Conservation (phyloP, 2,797 vertebrate genomes). For the Balearica regulorum region DNA sequence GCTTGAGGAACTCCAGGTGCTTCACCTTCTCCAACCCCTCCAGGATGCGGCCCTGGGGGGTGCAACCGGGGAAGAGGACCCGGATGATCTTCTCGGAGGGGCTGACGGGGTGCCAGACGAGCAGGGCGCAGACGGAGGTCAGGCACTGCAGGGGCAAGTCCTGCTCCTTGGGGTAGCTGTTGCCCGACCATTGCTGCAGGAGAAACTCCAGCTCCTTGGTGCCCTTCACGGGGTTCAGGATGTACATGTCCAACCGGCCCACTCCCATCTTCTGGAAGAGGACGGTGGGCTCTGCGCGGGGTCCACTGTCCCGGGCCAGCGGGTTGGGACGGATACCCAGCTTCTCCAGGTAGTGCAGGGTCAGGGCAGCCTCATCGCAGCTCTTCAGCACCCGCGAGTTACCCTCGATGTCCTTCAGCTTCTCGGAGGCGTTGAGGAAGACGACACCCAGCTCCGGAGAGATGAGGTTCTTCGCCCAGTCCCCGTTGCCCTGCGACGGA, state of each 20-base stretch:
- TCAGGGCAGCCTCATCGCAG: slow-evolving; percentile 79
- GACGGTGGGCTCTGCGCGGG: slow-evolving; percentile 79
- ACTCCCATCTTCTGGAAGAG: slow-evolving; percentile 97
- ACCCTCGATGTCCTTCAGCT: slow-evolving; percentile 58
- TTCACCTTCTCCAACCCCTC: slow-evolving; percentile 88
- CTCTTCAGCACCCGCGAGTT: slow-evolving; percentile 75
- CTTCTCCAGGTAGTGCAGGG: slow-evolving; percentile 77
- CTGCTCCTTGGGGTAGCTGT: slow-evolving; percentile 32
- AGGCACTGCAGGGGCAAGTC: slow-evolving; percentile 76
- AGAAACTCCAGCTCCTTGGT: slow-evolving; percentile 82
- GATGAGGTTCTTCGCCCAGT: slow-evolving; percentile 83
- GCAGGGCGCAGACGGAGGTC: slow-evolving; percentile 84
- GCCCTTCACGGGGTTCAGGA: slow-evolving; percentile 86
- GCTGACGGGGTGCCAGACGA: slow-evolving; percentile 90
- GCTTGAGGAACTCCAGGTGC: slow-evolving; percentile 86
- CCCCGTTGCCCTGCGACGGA: slow-evolving; percentile 50
- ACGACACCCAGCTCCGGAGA: slow-evolving; percentile 90
- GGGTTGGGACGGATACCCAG: slow-evolving; percentile 79
- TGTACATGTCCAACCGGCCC: slow-evolving; percentile 89
- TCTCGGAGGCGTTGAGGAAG: slow-evolving; percentile 83
- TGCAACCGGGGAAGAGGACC: slow-evolving; percentile 89
- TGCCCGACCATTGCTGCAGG: slow-evolving; percentile 77
- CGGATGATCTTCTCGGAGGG: slow-evolving; percentile 87
- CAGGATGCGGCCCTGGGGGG: slow-evolving; percentile 84
- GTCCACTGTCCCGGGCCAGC: slow-evolving; percentile 68